Evolutionary conservation across 2,797 vertebrate species (phyloP), one percentile per base, ranked within the genome.

Genomic region (Sandelia bainsii): DNA sequence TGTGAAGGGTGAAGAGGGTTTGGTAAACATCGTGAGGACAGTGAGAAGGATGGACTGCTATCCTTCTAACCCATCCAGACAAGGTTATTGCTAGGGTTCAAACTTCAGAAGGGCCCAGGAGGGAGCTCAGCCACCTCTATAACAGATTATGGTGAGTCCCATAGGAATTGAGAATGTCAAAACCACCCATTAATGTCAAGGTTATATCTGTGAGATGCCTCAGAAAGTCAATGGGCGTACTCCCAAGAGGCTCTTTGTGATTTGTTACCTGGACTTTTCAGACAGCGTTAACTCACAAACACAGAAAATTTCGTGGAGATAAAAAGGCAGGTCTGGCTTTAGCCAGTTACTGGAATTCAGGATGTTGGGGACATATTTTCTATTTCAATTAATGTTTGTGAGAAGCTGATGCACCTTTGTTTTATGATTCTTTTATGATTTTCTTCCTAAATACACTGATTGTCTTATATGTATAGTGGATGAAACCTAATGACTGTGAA

Each of bases 161-260:
- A 69, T 52, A 90, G 76, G 85, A 87, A 77, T 75, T 81, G 79
- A 82, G 60, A 84, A 89, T 80, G 80, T 80, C 75, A 87, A 90
- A 87, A 88, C 75, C 80, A 81, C 80, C 79, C 79, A 91, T 87
- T 87, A 87, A 89, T 85, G 83, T 88, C 87, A 92, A 93, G 88
- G 90, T 89, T 88, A 82, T 62, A 84, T 83, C 79, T 72, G 67
- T 68, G 80, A 86, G 79, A 90, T 29, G n/a, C 68, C 81, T 88
- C 79, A 64, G 74, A 91, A 86, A 90, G 87, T 91, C 84, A 84
- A 85, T 88, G 84, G 75, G 60, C 27, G 5, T 53, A 22, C 37
- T 88, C 86, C 79, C 85, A 69, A 27, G 69, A 72, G 84, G 57
- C 75, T 63, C 57, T 53, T 67, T 77, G 83, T 80, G 78, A 89